phyloP scores from a whole-genome alignment of 1,140 invertebrate species.

The Dinoponera quadriceps region DNA sequence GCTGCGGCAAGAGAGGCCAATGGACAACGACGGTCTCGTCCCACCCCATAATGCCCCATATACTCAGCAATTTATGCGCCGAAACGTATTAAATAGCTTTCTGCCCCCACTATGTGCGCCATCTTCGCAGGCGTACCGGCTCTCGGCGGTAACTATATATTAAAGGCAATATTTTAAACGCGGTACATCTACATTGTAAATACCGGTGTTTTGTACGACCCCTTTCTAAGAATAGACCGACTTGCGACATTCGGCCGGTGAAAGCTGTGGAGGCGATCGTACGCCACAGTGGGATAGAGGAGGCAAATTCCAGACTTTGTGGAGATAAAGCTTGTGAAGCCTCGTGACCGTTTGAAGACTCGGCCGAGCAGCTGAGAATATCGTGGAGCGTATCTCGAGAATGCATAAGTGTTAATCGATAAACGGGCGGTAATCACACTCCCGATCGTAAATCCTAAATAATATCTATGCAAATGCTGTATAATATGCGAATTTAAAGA shows the following conservation, averaged over 20 bases:
- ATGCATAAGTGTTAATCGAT: slow-evolving; percentile 33
- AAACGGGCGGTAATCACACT: not conserved
- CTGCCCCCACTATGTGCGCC: slow-evolving; percentile 67
- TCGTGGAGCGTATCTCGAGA: not conserved
- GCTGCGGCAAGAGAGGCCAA: slow-evolving; percentile 53
- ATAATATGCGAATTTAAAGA: not conserved
- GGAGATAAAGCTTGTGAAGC: not conserved
- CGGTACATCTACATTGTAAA: slow-evolving; percentile 82
- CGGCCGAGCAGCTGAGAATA: slow-evolving; percentile 5
- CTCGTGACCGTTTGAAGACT: slow-evolving; percentile 3
- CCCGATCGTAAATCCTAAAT: not conserved
- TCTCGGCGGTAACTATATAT: slow-evolving; percentile 73
- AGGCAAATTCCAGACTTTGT: slow-evolving; percentile 42
- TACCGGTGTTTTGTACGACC: slow-evolving; percentile 77
- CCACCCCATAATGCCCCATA: slow-evolving; percentile 82
- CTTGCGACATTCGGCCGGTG: slow-evolving; percentile 42
- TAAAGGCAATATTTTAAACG: slow-evolving; percentile 81
- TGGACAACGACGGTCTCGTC: slow-evolving; percentile 70
- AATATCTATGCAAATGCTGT: slow-evolving; percentile 15
- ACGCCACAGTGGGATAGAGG: slow-evolving; percentile 2
- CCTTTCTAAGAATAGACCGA: slow-evolving; percentile 81
- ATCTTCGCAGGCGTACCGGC: slow-evolving; percentile 64
- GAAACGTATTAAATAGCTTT: slow-evolving; percentile 83
- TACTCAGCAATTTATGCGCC: slow-evolving; percentile 83
- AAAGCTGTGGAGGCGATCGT: slow-evolving; percentile 40